A percentile compares a stretch with the other conserved stretches of the same genome.
These are phyloP conservation scores for Crypturellus tataupa DNA, from an alignment of 2,797 vertebrate genomes.

Conservation along the genomic window DNA sequence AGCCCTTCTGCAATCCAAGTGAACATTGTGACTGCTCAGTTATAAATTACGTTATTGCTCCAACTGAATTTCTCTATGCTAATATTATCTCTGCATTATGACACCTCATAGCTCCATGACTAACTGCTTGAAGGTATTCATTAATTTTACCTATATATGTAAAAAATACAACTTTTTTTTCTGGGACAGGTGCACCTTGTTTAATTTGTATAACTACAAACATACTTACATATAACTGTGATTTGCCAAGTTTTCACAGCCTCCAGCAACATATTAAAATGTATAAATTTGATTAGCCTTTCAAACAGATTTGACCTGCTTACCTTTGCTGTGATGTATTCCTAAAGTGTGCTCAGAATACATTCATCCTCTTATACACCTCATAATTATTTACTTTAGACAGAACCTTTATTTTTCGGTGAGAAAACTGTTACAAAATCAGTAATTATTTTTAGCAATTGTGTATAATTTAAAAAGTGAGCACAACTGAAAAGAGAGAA, in stretches of 20 bases:
- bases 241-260: background rate
- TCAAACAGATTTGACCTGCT: conserved; percentile 20
- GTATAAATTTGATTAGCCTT: background rate
- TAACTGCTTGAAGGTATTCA: background rate
- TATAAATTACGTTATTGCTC: background rate
- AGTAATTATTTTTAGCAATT: conserved; percentile 26
- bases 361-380: background rate
- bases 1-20: background rate
- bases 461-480: conserved; percentile 3
- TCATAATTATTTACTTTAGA: conserved; percentile 34
- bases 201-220: background rate
- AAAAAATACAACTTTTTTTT: background rate
- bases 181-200: background rate
- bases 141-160: background rate
- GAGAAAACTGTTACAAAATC: conserved; percentile 34
- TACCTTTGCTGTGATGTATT: background rate
- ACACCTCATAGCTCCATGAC: background rate
- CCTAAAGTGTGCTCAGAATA: background rate
- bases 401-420: conserved; percentile 53
- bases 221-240: background rate
- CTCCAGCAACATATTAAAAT: background rate
- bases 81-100: background rate
- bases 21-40: background rate
- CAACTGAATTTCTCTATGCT: background rate
- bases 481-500: no score